Percentiles rank a stretch among this genome's conserved stretches.
phyloP scores from a whole-genome alignment of 2,888 invertebrate species.

The Lycaena phlaeas region DNA sequence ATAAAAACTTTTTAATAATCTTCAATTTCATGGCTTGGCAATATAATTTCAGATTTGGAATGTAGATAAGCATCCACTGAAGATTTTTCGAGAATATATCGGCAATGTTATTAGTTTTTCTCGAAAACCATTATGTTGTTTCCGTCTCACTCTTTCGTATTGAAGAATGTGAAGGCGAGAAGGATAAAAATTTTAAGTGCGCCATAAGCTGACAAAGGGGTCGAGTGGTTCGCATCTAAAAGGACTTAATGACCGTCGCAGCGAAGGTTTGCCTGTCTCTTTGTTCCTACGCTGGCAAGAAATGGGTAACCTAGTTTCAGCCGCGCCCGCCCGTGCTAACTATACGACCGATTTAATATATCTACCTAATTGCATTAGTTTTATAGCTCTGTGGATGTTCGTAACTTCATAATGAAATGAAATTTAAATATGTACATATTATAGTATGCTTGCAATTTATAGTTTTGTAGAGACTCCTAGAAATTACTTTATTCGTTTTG shows the following conservation, averaged over 20 bases:
- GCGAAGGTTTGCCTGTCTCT: slow-evolving; percentile 36
- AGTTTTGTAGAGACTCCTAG: too few species aligned
- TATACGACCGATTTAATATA: slow-evolving; percentile 29
- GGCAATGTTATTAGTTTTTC: slow-evolving; percentile 4
- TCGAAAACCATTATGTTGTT: slow-evolving; percentile 7
- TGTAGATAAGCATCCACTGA: too few species aligned
- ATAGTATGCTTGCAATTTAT: too few species aligned
- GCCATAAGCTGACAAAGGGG: slow-evolving; percentile 38
- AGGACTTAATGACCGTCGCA: slow-evolving; percentile 37
- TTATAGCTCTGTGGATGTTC: slow-evolving; percentile 19
- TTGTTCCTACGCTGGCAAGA: slow-evolving; percentile 37
- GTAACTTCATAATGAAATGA: too few species aligned
- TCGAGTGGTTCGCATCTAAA: slow-evolving; percentile 37
- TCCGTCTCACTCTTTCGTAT: slow-evolving; percentile 9
- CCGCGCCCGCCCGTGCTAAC: slow-evolving; percentile 51
- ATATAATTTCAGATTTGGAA: neutral
- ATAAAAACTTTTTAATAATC: neutral
- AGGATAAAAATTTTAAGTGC: slow-evolving; percentile 13
- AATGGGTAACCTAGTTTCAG: slow-evolving; percentile 65
- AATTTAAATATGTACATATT: too few species aligned
- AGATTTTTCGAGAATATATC: neutral
- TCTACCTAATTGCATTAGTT: slow-evolving; percentile 51
- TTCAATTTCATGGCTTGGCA: too few species aligned
- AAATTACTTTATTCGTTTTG: too few species aligned
- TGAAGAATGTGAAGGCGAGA: slow-evolving; percentile 6